Evolutionary conservation across 2,888 invertebrate genomes (phyloP), one percentile per base, ranked within the genome.

Genomic region (Atethmia centrago): DNA sequence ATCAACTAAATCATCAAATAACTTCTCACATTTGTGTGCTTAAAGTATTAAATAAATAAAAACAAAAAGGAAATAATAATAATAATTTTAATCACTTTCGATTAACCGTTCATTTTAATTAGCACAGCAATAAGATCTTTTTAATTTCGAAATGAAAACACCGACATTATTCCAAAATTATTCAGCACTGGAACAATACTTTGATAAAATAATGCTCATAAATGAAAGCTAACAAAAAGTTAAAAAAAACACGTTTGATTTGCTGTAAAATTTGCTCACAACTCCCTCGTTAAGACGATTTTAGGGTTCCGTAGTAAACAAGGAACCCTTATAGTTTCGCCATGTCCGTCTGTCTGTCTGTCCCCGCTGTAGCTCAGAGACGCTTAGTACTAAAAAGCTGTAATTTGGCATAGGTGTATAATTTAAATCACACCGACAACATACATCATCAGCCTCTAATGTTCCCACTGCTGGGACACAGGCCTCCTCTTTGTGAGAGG

Each of bases 221-320:
- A 49, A 12, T 28, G 16, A 49, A 70, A 70, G 51, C 51, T 69
- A 51, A 69, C n/a, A 40, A 53, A 42, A 69, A 45, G 31, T 70
- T 45, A n/a, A 25, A 45, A n/a, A 40, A 51, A 19, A 42, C 19
- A 21, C 9, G 10, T 58, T 19, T 45, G 2, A 45, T 67, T 31
- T 42, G 10, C 66, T 62, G 31, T 61, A 8, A 61, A 67, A 67
- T 9, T 40, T 21, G 14, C 0, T 51, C 51, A 4, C 8, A 62
- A 45, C 16, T 28, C 8, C 3, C n/a, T 42, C 28, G 25, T 49
- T 40, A 28, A 12, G 16, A 14, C 2, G 19, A n/a, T n/a, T n/a
- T n/a, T n/a, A n/a, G n/a, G n/a, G n/a, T n/a, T n/a, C n/a, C n/a
- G n/a, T n/a, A n/a, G n/a, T n/a, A n/a, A n/a, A n/a, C n/a, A n/a